Evolutionary conservation across 2,888 invertebrate species (phyloP), one percentile per base, ranked within the genome.

Genomic region (Apantesis nais): DNA sequence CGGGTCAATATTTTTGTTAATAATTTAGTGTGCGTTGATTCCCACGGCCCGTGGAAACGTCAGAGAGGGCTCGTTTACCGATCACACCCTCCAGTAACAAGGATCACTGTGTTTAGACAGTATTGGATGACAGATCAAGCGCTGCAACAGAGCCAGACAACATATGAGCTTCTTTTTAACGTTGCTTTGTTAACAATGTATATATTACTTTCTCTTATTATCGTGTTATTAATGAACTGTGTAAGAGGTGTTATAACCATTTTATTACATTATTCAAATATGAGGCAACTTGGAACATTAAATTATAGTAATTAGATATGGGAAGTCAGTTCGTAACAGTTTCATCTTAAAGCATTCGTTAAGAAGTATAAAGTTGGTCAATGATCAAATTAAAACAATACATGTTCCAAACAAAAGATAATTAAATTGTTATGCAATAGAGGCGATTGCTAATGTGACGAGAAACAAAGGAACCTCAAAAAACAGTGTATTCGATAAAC

Each of bases 1-100:
- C 91, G 86, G 86, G 94, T 94, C 91, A 95, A 94, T 95, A 94
- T 95, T 95, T 91, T 94, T 92, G 93, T 94, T 93, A 94, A 94
- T 94, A 92, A 95, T 94, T 95, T 93, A 90, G 90, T 91, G 89
- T 86, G 89, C 85, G 88, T 82, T 80, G 85, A 86, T 93, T 94
- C 93, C 93, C 94, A 93, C 93, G 93, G 87, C 83, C 84, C 78
- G 78, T 79, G 75, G 80, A 73, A 78, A 80, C 79, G 68, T 76
- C 89, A 88, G 90, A 90, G 89, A 89, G 83, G 88, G 87, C 85
- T 89, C 87, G 89, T 87, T 89, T 89, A 89, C 89, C 85, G 89
- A 87, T 90, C 90, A 89, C 93, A 91, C 92, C 89, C 90, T 85
- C 79, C 81, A 83, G 79, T 80, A 77, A 80, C 83, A 73, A 80